Evolutionary conservation across 2,888 invertebrate species (phyloP).

Genomic region (Drosophila meridionalis): DNA sequence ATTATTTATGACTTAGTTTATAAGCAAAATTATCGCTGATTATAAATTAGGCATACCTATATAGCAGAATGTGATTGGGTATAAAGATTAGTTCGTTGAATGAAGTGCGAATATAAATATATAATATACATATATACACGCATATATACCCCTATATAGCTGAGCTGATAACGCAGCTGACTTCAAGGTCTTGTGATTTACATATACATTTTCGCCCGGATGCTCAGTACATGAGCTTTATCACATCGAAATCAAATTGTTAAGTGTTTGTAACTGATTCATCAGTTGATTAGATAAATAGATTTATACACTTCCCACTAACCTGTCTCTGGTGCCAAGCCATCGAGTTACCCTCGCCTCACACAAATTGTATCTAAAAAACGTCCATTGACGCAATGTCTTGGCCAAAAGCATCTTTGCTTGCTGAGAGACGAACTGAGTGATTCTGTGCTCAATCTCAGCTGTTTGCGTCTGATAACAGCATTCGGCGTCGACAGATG

Average conservation of each 20-base stretch:
- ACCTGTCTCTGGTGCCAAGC: neutral
- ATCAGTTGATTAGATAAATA: neutral
- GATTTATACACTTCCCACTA: neutral
- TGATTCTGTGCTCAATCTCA: neutral
- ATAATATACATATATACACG: constrained; percentile 2
- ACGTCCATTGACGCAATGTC: neutral
- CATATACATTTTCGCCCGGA: neutral
- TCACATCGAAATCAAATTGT: constrained; percentile 23
- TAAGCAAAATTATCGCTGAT: neutral
- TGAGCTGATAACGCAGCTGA: neutral
- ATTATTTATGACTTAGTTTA: neutral
- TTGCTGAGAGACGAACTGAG: neutral
- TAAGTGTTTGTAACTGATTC: neutral
- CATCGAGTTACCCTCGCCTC: neutral
- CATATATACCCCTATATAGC: neutral
- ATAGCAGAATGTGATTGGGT: neutral
- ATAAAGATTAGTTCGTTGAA: constrained; percentile 20
- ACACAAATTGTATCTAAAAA: neutral
- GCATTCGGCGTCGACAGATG: neutral
- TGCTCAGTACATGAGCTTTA: neutral
- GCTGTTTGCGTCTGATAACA: constrained; percentile 11
- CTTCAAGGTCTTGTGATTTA: constrained; percentile 29
- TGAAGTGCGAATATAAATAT: neutral
- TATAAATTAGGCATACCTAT: neutral
- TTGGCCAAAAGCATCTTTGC: neutral